Base-by-base conservation (phyloP, 2,113 vertebrate species). In the Scortum barcoo region DNA sequence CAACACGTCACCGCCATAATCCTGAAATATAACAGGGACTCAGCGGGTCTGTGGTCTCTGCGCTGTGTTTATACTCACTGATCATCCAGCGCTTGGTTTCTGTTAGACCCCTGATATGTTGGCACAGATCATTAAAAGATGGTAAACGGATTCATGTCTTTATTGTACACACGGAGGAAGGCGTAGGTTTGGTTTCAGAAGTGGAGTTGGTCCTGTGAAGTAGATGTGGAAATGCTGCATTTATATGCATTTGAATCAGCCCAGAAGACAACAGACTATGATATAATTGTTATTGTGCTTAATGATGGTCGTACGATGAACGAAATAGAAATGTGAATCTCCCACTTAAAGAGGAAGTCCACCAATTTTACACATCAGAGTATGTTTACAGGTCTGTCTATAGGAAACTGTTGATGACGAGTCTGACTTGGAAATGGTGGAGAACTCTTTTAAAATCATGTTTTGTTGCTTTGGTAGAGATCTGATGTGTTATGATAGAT, bases 11-110 rank as follows among this genome's bases (percentile, higher is more conserved):
- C 48, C 63, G 11, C 77, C 85, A 57, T 77, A 73, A 73, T 85
- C 91, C 89, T 83, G 81, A 74, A 79, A 83, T 85, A 71, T 74
- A 88, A 33, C 79, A 16, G 85, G 57, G 67, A 69, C 91, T 76
- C 91, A 83, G 89, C 87, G 78, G 85, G 86, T 89, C 84, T 72
- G 69, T 19, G 78, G 61, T 81, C 72, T 66, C 70, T 28, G 81
- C 8, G 74, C 60, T 73, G 76, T 56, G 86, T 79, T 86, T 57
- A 40, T 13, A 19, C 82, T 86, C 83, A 65, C 40, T 90, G 81
- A 90, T 90, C 78, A 76, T 62, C 42, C 20, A 3, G 12, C 6
- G 20, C 78, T 70, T 1, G 28, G 28, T 67, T 66, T 66, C 46
- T 79, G 71, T 66, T 44, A 24, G 81, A 71, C 51, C 42, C 3